Base-by-base conservation (phyloP, 2,113 vertebrate genomes). In the Onychorhynchus coronatus region DNA sequence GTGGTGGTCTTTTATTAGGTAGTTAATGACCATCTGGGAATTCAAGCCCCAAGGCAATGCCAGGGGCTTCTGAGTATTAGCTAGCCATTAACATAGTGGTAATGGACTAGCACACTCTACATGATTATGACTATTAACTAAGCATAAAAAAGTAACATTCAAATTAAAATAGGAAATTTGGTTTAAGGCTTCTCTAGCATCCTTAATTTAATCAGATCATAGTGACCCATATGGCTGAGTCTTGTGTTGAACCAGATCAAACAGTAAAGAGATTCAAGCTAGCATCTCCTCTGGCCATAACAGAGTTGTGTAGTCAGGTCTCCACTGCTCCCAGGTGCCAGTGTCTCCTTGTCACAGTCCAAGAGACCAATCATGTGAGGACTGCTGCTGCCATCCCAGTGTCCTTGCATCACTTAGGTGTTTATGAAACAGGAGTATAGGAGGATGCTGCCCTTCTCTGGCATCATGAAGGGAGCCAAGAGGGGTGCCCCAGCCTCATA, bases 1-100 rank as follows among this genome's bases (percentile, higher is more conserved):
- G 96, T 97, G 95, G 96, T 97, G 96, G 97, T 97, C 97, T 98
- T 97, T 98, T 96, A 97, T 98, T 98, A 98, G 96, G 94, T 96
- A 95, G 86, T 94, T 96, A 97, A 97, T 98, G 97, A 96, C 97
- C 97, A 97, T 98, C 95, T 96, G 97, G 95, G 96, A 97, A 97
- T 97, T 97, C 97, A 97, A 96, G 96, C 95, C 97, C 96, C 95
- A 95, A 93, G 91, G 97, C 94, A 97, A 83, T 88, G 88, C 95
- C 91, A 95, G 95, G 94, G 95, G 94, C 95, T 97, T 97, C 94
- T 93, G 94, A 97, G 93, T 97, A 96, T 96, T 97, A 96, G 93
- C 88, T 95, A 88, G 96, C 95, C 94, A 96, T 96, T 97, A 97
- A 96, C 94, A 83, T 93, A 95, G 94, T 93, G 76, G 94, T 97